A percentile compares a stretch with the other conserved stretches of the same genome.
Conservation (phyloP, 2,797 vertebrate species). For the Sus cebifrons region DNA sequence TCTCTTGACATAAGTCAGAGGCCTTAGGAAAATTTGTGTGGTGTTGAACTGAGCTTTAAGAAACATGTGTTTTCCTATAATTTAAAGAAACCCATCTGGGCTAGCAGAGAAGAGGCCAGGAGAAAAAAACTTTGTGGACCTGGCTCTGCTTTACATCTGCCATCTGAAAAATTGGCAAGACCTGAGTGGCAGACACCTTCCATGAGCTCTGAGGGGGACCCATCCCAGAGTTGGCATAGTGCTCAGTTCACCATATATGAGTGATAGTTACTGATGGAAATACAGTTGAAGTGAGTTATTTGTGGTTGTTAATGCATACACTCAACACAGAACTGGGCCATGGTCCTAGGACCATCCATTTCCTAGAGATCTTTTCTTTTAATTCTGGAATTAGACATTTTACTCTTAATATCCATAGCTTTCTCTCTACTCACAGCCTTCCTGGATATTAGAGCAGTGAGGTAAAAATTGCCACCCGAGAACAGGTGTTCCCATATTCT, state of each 20-base stretch:
- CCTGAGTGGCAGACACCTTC: not conserved
- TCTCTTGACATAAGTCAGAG: not conserved
- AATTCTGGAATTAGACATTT: slow-evolving; percentile 44
- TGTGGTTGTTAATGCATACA: not conserved
- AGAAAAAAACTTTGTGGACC: not conserved
- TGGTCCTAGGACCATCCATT: not conserved
- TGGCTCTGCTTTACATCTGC: not conserved
- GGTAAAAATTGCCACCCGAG: slow-evolving; percentile 50
- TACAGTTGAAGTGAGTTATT: slow-evolving; percentile 6
- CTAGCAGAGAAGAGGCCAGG: not conserved
- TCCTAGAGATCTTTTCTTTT: not conserved
- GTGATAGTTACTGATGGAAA: not conserved
- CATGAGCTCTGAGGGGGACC: not conserved
- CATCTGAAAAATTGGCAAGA: not conserved
- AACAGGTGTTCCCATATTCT: slow-evolving; percentile 82
- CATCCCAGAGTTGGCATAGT: not conserved
- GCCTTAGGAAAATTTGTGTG: not conserved
- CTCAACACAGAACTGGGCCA: not conserved
- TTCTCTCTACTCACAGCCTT: not conserved
- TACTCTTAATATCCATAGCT: not conserved
- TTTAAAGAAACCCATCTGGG: not conserved
- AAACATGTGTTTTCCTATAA: not conserved
- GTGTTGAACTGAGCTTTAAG: not conserved
- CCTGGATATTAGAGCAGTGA: not conserved
- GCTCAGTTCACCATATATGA: not conserved